phyloP scores from a whole-genome alignment of 2,113 vertebrate species.

The Galeopterus variegatus region DNA sequence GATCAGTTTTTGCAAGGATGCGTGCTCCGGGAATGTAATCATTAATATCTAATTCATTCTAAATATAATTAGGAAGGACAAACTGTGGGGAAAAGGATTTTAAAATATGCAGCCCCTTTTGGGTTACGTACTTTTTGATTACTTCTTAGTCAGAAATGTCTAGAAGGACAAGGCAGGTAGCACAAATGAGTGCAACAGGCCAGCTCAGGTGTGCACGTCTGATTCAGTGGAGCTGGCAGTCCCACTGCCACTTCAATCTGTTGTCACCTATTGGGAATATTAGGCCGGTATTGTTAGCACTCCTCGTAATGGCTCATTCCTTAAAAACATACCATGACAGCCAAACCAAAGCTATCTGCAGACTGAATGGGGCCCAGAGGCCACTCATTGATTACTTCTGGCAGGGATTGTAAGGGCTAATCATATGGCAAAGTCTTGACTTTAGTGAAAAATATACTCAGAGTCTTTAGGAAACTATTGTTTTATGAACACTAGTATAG shows the following conservation, averaged over 20 bases:
- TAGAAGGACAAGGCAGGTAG: neutral
- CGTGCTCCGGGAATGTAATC: neutral
- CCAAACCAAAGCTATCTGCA: neutral
- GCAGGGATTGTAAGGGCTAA: neutral
- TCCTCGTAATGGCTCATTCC: neutral
- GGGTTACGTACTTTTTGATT: neutral
- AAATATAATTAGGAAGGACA: slow-evolving; percentile 61
- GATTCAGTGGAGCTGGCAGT: rapidly evolving
- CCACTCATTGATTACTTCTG: neutral
- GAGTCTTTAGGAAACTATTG: neutral
- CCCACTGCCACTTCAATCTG: rapidly evolving
- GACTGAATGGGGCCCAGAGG: neutral
- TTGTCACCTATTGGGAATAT: too few relatives aligned
- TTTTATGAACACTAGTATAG: neutral
- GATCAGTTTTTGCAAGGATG: neutral
- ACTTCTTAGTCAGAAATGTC: neutral
- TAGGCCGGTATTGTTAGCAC: too few relatives aligned
- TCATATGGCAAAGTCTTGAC: neutral
- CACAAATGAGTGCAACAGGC: rapidly evolving
- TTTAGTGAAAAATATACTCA: neutral
- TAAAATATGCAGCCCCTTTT: neutral
- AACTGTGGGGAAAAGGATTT: neutral
- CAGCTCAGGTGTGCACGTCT: neutral
- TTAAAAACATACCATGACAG: neutral
- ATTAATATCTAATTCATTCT: slow-evolving; percentile 64